Evolutionary conservation across 2,888 invertebrate genomes (phyloP).

Genomic region (Conchocele bisecta): DNA sequence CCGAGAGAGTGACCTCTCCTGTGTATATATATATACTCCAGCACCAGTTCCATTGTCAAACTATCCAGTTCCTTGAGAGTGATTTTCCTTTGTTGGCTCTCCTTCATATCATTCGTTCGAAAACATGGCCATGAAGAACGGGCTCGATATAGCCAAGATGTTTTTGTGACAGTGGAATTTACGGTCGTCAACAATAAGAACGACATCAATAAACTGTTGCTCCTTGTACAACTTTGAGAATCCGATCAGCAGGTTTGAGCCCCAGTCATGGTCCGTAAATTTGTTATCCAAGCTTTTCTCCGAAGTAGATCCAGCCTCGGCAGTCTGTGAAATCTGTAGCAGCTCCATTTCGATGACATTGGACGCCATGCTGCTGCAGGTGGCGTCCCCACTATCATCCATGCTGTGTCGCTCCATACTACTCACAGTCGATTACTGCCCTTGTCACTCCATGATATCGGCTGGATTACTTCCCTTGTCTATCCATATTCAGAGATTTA

Average conservation of each 20-base stretch:
- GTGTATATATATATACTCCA: slow-evolving; percentile 81
- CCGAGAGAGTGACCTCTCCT: slow-evolving; percentile 74
- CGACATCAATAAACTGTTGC: slow-evolving; percentile 79
- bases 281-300: slow-evolving; percentile 61
- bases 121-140: slow-evolving; percentile 81
- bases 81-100: slow-evolving; percentile 75
- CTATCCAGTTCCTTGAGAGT: slow-evolving; percentile 77
- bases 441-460: too few relatives aligned
- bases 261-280: slow-evolving; percentile 72
- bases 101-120: slow-evolving; percentile 76
- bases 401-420: too few relatives aligned
- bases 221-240: slow-evolving; percentile 78
- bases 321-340: slow-evolving; percentile 56
- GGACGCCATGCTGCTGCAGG: slow-evolving; percentile 32
- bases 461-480: too few relatives aligned
- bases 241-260: slow-evolving; percentile 69
- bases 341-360: slow-evolving; percentile 42
- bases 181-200: slow-evolving; percentile 67
- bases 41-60: slow-evolving; percentile 74
- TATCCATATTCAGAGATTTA: too few relatives aligned
- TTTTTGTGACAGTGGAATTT: slow-evolving; percentile 80
- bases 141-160: slow-evolving; percentile 80
- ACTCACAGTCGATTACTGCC: too few relatives aligned
- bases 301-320: slow-evolving; percentile 66
- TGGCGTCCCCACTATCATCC: slow-evolving; percentile 9